These are phyloP conservation scores for Schizotus pectinicornis DNA, from an alignment of 2,888 invertebrate species.

Conservation along the genomic window DNA sequence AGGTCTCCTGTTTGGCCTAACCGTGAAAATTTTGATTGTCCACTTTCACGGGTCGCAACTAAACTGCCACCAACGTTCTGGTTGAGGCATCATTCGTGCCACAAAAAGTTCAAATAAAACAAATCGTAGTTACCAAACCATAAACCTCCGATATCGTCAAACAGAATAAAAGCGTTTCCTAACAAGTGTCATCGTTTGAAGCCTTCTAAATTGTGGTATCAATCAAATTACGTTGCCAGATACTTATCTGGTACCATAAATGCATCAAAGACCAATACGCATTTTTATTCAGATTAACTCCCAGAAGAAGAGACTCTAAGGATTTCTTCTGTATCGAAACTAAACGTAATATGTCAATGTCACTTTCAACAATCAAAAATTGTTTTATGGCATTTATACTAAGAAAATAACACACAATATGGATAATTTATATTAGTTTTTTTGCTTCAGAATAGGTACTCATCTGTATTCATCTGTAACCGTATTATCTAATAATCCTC, in stretches of 20 bases:
- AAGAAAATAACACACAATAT: slow-evolving; percentile 13
- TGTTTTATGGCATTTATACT: slow-evolving; percentile 19
- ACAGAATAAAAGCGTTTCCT: not conserved
- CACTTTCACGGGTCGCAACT: too few relatives aligned
- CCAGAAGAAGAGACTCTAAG: not conserved
- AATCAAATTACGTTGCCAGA: slow-evolving; percentile 35
- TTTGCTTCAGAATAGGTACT: slow-evolving; percentile 9
- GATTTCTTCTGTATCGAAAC: slow-evolving; percentile 5
- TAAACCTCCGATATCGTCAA: not conserved
- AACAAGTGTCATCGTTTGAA: slow-evolving; percentile 6
- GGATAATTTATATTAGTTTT: not conserved
- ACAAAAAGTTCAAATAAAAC: slow-evolving; percentile 1
- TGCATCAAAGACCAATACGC: not conserved
- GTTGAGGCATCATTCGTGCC: not conserved
- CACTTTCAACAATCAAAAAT: slow-evolving; percentile 23
- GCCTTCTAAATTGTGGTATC: slow-evolving; percentile 35
- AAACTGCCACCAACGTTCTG: too few relatives aligned
- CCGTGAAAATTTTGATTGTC: too few relatives aligned
- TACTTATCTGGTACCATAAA: slow-evolving; percentile 15
- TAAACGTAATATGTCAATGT: slow-evolving; percentile 23
- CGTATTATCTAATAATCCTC: slow-evolving; percentile 13
- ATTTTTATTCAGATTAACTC: not conserved
- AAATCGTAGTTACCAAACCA: not conserved
- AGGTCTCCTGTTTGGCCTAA: too few relatives aligned
- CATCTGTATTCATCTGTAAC: slow-evolving; percentile 23